These are phyloP conservation scores for Tonatia bakeri DNA, from an alignment of 2,113 vertebrate species.

Conservation along the genomic window DNA sequence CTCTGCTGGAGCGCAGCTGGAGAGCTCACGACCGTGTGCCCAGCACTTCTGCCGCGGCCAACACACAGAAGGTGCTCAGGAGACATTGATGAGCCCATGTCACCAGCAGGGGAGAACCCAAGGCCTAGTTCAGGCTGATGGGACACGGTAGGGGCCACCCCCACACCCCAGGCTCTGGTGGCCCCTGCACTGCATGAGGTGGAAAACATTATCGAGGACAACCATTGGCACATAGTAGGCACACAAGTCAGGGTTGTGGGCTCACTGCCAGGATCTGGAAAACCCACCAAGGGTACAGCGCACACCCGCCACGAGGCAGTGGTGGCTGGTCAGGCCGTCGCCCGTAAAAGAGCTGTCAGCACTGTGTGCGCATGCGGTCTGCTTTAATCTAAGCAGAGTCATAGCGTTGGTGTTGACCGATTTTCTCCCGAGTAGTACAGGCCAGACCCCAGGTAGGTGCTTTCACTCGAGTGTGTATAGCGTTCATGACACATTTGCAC, in stretches of 20 bases:
- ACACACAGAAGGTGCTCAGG: neutral
- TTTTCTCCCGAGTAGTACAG: neutral
- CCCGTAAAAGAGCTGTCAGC: conserved; percentile 27
- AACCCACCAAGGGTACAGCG: neutral
- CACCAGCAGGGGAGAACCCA: neutral
- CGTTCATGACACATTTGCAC: neutral
- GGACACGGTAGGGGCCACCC: neutral
- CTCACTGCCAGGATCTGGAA: neutral
- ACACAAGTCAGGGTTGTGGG: neutral
- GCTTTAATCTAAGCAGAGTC: conserved; percentile 55
- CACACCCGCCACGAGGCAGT: neutral
- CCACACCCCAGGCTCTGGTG: neutral
- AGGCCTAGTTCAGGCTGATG: neutral
- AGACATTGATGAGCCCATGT: neutral
- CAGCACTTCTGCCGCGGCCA: neutral
- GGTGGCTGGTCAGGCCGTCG: neutral
- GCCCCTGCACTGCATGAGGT: neutral
- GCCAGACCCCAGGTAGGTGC: neutral
- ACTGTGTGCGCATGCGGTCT: neutral
- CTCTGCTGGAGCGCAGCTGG: neutral
- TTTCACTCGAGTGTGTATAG: neutral
- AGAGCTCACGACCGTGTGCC: neutral
- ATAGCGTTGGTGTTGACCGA: conserved; percentile 10
- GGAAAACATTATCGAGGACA: neutral
- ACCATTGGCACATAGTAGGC: neutral